Evolutionary conservation across 2,113 vertebrate species (phyloP), one percentile per base, ranked within the genome.

Genomic region (Pterocles burchelli): DNA sequence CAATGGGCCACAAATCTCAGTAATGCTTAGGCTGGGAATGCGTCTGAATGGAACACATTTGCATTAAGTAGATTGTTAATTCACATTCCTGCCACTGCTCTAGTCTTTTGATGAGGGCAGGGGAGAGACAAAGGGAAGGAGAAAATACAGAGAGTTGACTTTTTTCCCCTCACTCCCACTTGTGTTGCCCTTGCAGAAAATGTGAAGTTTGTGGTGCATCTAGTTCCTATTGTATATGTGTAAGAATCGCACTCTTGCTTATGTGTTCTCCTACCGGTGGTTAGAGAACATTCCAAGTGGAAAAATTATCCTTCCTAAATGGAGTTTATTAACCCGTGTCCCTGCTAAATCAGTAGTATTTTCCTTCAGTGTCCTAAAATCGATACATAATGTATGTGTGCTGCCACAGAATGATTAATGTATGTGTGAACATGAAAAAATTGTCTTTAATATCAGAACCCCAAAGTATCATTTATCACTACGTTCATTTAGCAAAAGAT

Each of bases 1-100:
- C 90, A 94, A 86, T 86, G 71, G 63, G 72, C 88, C 67, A 62
- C 94, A 88, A 88, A 94, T 94, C 90, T 93, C 82, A 34, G 79
- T 88, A 45, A 57, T 1, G 79, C 71, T 36, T 25, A 52, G 67
- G 2, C 82, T 88, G 82, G 88, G 90, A 88, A 62, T 38, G 76
- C 59, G 22, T 38, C 75, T 79, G 79, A 90, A 85, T 49, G 54
- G 75, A 83, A 21, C 24, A 9, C 15, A 85, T 75, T 73, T 88
- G 79, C 79, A 52, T 91, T 26, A 54, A 57, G 59, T 73, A 66
- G 71, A 33, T 85, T 72, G 78, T 88, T 93, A 59, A 63, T 67
- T 86, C 55, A 9, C 94, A 86, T 93, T 93, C 90, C 67, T 79
- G 0, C 71, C 71, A 41, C 76, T 48, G 72, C 83, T 66, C 59